These are phyloP conservation scores for Diachrysia chrysitis DNA, from an alignment of 2,888 invertebrate species.

Conservation along the genomic window DNA sequence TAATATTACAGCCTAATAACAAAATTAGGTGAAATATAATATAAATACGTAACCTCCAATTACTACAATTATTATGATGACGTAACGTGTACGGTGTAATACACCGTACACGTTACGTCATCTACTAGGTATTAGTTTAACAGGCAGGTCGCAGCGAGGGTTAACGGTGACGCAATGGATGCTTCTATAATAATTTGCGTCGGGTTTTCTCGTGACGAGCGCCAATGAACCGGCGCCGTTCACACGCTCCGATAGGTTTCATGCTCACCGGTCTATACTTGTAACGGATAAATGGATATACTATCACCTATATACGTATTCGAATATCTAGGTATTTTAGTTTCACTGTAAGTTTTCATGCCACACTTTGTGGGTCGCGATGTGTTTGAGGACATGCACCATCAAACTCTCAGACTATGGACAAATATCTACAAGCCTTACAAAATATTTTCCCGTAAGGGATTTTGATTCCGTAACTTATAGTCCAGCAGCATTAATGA, in stretches of 20 bases:
- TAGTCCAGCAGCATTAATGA: too few species aligned
- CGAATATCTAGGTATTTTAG: constrained; percentile 7
- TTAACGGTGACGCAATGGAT: constrained; percentile 37
- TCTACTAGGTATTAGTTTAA: neutral
- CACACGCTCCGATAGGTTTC: constrained; percentile 60
- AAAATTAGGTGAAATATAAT: too few species aligned
- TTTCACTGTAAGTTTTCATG: constrained; percentile 18
- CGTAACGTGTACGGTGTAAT: too few species aligned
- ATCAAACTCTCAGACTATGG: too few species aligned
- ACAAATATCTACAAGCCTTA: too few species aligned
- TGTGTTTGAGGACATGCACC: too few species aligned
- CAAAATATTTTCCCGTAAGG: too few species aligned
- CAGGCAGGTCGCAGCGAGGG: constrained; percentile 17
- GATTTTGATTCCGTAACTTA: too few species aligned
- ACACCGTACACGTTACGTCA: too few species aligned
- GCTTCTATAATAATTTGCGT: constrained; percentile 57
- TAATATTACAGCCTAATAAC: too few species aligned
- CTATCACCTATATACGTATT: constrained; percentile 13
- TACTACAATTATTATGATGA: neutral
- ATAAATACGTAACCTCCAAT: too few species aligned
- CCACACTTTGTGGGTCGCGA: too few species aligned
- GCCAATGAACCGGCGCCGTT: constrained; percentile 60
- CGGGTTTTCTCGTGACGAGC: constrained; percentile 56
- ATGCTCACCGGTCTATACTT: constrained; percentile 34
- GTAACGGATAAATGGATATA: constrained; percentile 25